Evolutionary conservation across 1,140 invertebrate species (phyloP).

Genomic region (Drosophila murphyi): DNA sequence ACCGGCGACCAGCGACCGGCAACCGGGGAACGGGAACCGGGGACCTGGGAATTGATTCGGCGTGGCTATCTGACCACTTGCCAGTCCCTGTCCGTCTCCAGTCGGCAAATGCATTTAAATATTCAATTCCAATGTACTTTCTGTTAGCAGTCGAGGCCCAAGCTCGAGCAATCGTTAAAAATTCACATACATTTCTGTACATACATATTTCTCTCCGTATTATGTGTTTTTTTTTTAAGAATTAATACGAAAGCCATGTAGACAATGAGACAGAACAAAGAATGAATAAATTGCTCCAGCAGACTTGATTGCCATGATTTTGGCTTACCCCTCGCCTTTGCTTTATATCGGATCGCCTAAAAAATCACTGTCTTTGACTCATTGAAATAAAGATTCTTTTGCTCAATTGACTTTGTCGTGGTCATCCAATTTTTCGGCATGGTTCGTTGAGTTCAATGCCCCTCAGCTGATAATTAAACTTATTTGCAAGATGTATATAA

Average conservation of each 20-base stretch:
- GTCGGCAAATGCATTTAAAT: slow-evolving; percentile 68
- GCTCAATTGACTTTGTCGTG: slow-evolving; percentile 39
- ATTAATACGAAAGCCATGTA: slow-evolving; percentile 64
- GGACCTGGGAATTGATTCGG: slow-evolving; percentile 11
- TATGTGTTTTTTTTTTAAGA: slow-evolving; percentile 41
- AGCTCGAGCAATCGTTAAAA: slow-evolving; percentile 19
- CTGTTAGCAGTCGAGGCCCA: slow-evolving; percentile 50
- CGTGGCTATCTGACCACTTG: slow-evolving; percentile 42
- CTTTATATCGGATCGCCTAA: slow-evolving; percentile 30
- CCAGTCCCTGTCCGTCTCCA: slow-evolving; percentile 6
- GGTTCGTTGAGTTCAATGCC: slow-evolving; percentile 55
- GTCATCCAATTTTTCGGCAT: slow-evolving; percentile 18
- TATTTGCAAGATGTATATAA: background rate
- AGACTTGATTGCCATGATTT: slow-evolving; percentile 40
- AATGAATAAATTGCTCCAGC: slow-evolving; percentile 72
- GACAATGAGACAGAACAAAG: slow-evolving; percentile 64
- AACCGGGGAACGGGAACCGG: background rate
- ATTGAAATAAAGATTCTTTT: slow-evolving; percentile 43
- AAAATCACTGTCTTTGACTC: slow-evolving; percentile 55
- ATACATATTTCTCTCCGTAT: slow-evolving; percentile 32
- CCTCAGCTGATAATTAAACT: slow-evolving; percentile 13
- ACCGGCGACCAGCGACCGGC: background rate
- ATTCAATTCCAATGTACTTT: slow-evolving; percentile 53
- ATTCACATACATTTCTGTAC: slow-evolving; percentile 40
- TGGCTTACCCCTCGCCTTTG: slow-evolving; percentile 17